Evolutionary conservation across 1,140 invertebrate genomes (phyloP), one percentile per base, ranked within the genome.

Genomic region (Neodiprion lecontei): DNA sequence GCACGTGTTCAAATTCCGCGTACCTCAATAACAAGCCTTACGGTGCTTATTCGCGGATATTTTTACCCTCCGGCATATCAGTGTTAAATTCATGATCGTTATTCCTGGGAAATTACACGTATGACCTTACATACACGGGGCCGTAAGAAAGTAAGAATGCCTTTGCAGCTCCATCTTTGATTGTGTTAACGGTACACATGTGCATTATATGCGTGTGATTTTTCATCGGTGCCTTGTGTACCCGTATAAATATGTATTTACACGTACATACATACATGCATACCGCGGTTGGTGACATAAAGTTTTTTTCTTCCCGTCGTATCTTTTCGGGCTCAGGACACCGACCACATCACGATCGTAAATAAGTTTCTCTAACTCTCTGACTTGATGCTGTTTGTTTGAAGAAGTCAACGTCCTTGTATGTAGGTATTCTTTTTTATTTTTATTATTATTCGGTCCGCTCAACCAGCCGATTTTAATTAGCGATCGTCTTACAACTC

Each of bases 111-210:
- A 40, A 40, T 40, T 40, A 40, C 5, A 3, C 28, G 28, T 40
- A 40, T 40, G 28, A 40, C 28, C 28, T 40, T 40, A 40, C 28
- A 40, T 40, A 40, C 28, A 40, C 28, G 1, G 28, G 28, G 28
- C 28, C 28, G 28, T 40, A 40, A 40, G 28, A 40, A 40, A 40
- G 28, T 40, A 40, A 40, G 28, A 40, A 40, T 40, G n/a, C 11
- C 53, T 61, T 61, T 61, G 11, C 11, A 61, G 53, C 53, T 61
- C 53, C 53, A 61, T 61, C 53, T 61, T 61, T 61, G 53, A 61
- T 61, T 61, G 53, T 61, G 53, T 61, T 61, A 61, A 61, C 53
- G 53, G 53, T 61, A 40, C 28, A 40, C 28, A 5, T 40, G 2
- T 40, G 5, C 28, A 40, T 40, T 40, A 40, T 5, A 40, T 40